Base-by-base conservation (phyloP, 1,140 invertebrate genomes). In the Drosophila subobscura region DNA sequence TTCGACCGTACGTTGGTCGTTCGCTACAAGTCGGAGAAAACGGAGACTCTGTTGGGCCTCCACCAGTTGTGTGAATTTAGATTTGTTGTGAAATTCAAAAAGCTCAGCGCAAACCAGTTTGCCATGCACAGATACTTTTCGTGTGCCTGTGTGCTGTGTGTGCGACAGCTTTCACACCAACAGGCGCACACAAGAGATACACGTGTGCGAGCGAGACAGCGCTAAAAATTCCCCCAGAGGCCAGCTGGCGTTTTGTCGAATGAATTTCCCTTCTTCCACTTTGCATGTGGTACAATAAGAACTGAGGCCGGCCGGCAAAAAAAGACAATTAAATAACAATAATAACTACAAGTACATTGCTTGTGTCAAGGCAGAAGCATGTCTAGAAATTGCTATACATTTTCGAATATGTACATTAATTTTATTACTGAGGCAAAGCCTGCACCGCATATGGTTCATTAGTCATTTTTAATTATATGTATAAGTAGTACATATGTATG, bases 1-100 rank as follows among this genome's bases (percentile, higher is more conserved):
- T 73, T n/a, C 22, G 25, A 22, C 20, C 16, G 12, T 37, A 14
- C 59, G 45, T 7, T 49, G 52, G 4, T 16, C 44, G 46, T 14
- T n/a, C 29, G 16, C 4, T 42, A 12, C 44, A 27, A 72, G 47
- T 46, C 49, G 51, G 45, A 73, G 53, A 56, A 50, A 49, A 44
- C 49, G 37, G 50, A 72, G 58, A 73, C 65, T 72, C 63, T 51
- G 33, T 37, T 37, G 20, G 14, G 54, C 37, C 41, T 51, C 47
- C 29, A 41, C 16, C 44, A 57, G 12, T 58, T 66, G 33, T 46
- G 40, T 51, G 79, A 73, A 89, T 89, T 89, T 85, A 72, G 74
- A 85, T 89, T 89, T 68, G 85, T 89, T 89, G 85, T 89, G 85
- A 89, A 89, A 89, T 89, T 89, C 85, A 81, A 88, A 86, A 86